phyloP scores from a whole-genome alignment of 1,140 invertebrate species.

The Ceratitis capitata region DNA sequence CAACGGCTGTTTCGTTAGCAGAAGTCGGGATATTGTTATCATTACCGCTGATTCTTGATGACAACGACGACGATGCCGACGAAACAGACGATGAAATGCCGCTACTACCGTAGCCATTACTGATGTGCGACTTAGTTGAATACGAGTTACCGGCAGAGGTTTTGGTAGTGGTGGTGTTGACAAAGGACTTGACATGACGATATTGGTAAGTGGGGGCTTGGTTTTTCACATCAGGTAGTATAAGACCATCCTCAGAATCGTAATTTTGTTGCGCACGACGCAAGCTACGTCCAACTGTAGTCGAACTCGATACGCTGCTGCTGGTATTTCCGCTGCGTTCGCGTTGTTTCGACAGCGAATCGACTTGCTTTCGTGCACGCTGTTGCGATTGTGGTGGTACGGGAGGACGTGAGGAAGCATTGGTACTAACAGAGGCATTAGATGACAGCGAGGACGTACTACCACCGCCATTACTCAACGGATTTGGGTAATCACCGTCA shows the following conservation, averaged over 20 bases:
- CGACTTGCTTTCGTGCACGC: constrained; percentile 55
- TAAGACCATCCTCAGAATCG: constrained; percentile 41
- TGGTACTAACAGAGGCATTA: constrained; percentile 24
- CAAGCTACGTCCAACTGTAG: neutral
- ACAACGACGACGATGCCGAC: constrained; percentile 50
- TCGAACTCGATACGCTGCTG: neutral
- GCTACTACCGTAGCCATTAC: constrained; percentile 30
- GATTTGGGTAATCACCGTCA: neutral
- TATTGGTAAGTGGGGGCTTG: neutral
- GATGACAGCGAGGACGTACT: constrained; percentile 42
- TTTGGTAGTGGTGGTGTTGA: neutral
- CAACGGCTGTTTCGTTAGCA: constrained; percentile 53
- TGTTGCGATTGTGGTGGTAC: constrained; percentile 41
- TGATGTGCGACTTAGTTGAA: neutral
- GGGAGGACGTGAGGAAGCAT: constrained; percentile 41
- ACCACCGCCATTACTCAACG: constrained; percentile 15
- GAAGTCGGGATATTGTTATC: neutral
- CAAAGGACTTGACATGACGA: neutral
- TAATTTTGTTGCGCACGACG: constrained; percentile 19
- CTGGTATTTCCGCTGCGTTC: constrained; percentile 45
- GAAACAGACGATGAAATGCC: constrained; percentile 33
- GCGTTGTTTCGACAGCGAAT: constrained; percentile 55
- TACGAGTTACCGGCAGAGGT: too few species aligned
- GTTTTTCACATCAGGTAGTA: neutral
- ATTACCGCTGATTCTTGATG: constrained; percentile 46